Conservation (phyloP, 2,888 invertebrate genomes). For the Pyrrhia umbra region DNA sequence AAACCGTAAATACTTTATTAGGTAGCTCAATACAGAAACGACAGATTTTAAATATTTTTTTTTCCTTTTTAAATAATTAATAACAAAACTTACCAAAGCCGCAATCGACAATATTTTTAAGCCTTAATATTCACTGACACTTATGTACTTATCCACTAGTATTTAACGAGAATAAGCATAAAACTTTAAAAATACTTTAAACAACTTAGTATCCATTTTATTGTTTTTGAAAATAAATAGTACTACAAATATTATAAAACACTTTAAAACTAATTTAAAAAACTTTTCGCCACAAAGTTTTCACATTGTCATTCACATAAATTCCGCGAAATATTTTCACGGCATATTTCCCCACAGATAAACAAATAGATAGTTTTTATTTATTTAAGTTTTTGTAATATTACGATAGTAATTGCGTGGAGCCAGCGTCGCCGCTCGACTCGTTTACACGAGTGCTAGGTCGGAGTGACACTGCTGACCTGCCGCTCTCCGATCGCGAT, state of each 20-base stretch:
- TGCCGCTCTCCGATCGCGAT: constrained; percentile 68
- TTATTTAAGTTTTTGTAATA: constrained; percentile 42
- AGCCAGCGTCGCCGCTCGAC: constrained; percentile 42
- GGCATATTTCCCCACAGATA: constrained; percentile 22
- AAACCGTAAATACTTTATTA: too few species aligned
- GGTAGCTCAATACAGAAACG: too few species aligned
- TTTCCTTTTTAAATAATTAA: not conserved
- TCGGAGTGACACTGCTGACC: constrained; percentile 69
- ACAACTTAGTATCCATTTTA: not conserved
- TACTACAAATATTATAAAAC: constrained; percentile 29
- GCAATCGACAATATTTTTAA: not conserved
- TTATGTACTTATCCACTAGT: constrained; percentile 17
- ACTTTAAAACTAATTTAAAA: constrained; percentile 39
- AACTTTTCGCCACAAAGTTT: constrained; percentile 48
- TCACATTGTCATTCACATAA: constrained; percentile 30
- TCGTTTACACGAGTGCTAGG: constrained; percentile 64
- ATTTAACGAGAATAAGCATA: constrained; percentile 1
- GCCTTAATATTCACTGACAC: constrained; percentile 22
- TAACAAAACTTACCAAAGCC: constrained; percentile 18
- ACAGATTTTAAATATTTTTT: too few species aligned
- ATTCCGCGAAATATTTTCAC: constrained; percentile 27
- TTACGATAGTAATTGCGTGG: constrained; percentile 48
- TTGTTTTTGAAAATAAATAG: not conserved
- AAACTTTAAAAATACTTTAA: constrained; percentile 1
- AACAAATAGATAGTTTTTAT: constrained; percentile 14